phyloP scores from a whole-genome alignment of 2,888 invertebrate genomes.

The Scaptomyza cyrtandrae region DNA sequence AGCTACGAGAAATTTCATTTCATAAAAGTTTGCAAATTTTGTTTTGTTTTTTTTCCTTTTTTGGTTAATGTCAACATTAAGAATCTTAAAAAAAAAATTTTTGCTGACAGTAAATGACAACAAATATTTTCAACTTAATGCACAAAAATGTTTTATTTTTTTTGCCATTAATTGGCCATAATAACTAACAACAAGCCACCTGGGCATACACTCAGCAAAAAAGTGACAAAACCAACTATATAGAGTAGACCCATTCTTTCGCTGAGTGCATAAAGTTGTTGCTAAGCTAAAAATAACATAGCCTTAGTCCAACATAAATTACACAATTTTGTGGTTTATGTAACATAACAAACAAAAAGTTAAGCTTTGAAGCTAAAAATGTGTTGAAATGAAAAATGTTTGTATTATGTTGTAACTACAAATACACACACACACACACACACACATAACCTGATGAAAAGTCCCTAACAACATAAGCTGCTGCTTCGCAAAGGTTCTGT shows the following conservation, averaged over 20 bases:
- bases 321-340: slow-evolving; percentile 49
- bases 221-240: not conserved
- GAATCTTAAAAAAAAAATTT: no score
- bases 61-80: slow-evolving; percentile 7
- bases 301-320: slow-evolving; percentile 50
- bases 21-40: slow-evolving; percentile 12
- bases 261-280: slow-evolving; percentile 3
- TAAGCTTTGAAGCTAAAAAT: slow-evolving; percentile 33
- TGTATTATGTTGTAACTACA: not conserved
- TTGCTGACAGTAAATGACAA: slow-evolving; percentile 7
- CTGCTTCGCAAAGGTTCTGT: not conserved
- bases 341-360: slow-evolving; percentile 17
- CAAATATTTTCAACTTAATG: slow-evolving; percentile 51
- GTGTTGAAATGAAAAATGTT: slow-evolving; percentile 47
- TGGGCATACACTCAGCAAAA: not conserved
- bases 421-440: not conserved
- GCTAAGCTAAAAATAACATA: slow-evolving; percentile 27
- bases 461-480: not conserved
- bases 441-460: slow-evolving; percentile 4
- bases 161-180: slow-evolving; percentile 28
- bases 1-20: slow-evolving; percentile 17
- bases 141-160: not conserved
- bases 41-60: slow-evolving; percentile 26
- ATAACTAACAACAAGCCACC: not conserved
- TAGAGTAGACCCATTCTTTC: not conserved